Conservation (phyloP, 1,140 invertebrate species). For the Orchestia grillus region DNA sequence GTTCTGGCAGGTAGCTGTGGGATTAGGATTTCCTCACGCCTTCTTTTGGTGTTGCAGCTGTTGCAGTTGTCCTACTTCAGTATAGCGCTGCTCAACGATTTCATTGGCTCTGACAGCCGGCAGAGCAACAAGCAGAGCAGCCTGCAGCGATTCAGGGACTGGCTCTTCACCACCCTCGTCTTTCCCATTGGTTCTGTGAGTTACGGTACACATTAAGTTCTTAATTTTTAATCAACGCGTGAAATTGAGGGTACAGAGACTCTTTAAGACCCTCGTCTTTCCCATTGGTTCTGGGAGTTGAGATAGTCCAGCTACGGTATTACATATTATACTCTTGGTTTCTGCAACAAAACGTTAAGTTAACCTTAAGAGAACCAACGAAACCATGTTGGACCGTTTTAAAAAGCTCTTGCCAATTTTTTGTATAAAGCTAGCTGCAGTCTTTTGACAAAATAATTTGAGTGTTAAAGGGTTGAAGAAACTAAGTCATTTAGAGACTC, state of each 20-base stretch:
- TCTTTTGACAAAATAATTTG: too few species aligned
- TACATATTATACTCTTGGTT: too few species aligned
- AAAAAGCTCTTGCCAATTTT: too few species aligned
- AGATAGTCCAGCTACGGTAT: too few species aligned
- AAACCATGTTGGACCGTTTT: too few species aligned
- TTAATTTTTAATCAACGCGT: background rate
- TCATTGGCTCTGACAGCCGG: conserved; percentile 2
- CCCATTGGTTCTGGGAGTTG: conserved; percentile 28
- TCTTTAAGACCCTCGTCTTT: background rate
- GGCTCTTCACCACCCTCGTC: conserved; percentile 56
- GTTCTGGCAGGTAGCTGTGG: too few species aligned
- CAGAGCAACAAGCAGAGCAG: background rate
- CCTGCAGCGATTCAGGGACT: conserved; percentile 52
- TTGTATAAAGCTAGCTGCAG: too few species aligned
- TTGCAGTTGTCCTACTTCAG: conserved; percentile 68
- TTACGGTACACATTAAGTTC: background rate
- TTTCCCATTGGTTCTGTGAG: conserved; percentile 53
- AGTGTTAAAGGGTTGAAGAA: too few species aligned
- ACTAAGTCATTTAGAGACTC: too few species aligned
- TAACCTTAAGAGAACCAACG: too few species aligned
- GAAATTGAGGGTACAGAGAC: too few species aligned
- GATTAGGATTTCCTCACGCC: background rate
- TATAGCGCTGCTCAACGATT: conserved; percentile 38
- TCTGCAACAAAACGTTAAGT: too few species aligned
- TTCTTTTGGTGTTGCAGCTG: conserved; percentile 16